Evolutionary conservation across 2,888 invertebrate species (phyloP).

Genomic region (Candidula unifasciata): DNA sequence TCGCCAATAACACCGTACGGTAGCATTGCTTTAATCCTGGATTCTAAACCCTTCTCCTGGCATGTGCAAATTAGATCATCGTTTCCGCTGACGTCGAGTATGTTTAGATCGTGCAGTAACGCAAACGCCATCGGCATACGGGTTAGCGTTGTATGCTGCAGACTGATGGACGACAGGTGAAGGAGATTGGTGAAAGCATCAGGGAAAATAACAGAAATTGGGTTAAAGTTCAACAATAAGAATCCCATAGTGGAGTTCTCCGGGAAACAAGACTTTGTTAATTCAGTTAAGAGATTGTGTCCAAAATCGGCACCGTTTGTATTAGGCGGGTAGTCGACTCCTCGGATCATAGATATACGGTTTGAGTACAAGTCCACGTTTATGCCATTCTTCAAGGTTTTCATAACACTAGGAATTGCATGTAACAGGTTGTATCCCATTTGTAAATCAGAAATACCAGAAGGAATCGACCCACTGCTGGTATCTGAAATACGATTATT

Average conservation of each 20-base stretch:
- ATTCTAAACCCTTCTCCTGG: background rate
- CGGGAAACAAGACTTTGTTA: background rate
- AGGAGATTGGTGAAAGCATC: background rate
- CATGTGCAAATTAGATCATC: background rate
- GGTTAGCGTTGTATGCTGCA: background rate
- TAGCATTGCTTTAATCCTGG: background rate
- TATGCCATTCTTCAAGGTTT: background rate
- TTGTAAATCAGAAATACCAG: background rate
- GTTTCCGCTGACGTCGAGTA: background rate
- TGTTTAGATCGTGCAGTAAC: background rate
- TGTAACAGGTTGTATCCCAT: background rate
- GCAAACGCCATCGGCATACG: conserved; percentile 5
- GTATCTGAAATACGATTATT: background rate
- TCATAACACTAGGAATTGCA: background rate
- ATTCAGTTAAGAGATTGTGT: background rate
- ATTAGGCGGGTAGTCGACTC: background rate
- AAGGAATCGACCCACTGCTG: background rate
- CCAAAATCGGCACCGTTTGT: background rate
- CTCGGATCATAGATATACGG: background rate
- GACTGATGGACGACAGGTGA: background rate
- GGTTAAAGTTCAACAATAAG: background rate
- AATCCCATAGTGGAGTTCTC: background rate
- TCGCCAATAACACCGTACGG: background rate
- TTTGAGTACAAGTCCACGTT: background rate
- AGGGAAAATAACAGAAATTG: background rate